Base-by-base conservation (phyloP, 2,113 vertebrate species). In the Psittacula cyanocephala region DNA sequence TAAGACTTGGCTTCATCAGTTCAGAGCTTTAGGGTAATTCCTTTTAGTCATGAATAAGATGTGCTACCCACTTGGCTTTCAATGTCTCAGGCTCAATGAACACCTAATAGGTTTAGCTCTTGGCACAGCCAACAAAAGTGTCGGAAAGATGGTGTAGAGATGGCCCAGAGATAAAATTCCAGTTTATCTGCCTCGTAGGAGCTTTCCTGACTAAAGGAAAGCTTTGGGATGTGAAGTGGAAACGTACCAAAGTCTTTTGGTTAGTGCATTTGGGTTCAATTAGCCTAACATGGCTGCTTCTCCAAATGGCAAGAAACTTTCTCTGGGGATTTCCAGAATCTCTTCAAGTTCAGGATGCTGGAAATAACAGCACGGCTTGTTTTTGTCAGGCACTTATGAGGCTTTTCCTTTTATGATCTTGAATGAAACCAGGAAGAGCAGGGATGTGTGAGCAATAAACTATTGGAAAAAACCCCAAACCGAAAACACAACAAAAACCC, bases 311-410 rank as follows among this genome's bases (percentile, higher is more conserved):
- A 65, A 44, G 20, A 68, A 91, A 71, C 80, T 68, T 88, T 67
- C 65, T 77, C 65, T 39, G 88, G 77, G 77, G 46, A n/a, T 88
- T 90, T 94, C 93, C 92, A 87, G 71, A 79, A 82, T 49, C 49
- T 81, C 62, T 31, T 76, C 52, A 17, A 29, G n/a, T 68, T 65
- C 70, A 55, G 50, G 13, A 37, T 6, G 1, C 64, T 59, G 46
- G 44, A 64, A 83, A 70, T 12, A 19, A 50, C 52, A 82, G 55
- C 69, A 49, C 0, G 10, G 62, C 84, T 86, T 89, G 57, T 10
- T 14, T 94, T 85, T 72, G 43, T 52, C 65, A 11, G 23, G 62
- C 8, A 11, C 47, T 49, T 46, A 41, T 68, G 75, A 49, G 55
- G n/a, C 44, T 79, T 84, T 78, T 76, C 71, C 57, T 92, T 69